A percentile compares a stretch with the other conserved stretches of the same genome.
Conservation (phyloP, 92 coral and sea anemone genomes). For the Micromussa lordhowensis region DNA sequence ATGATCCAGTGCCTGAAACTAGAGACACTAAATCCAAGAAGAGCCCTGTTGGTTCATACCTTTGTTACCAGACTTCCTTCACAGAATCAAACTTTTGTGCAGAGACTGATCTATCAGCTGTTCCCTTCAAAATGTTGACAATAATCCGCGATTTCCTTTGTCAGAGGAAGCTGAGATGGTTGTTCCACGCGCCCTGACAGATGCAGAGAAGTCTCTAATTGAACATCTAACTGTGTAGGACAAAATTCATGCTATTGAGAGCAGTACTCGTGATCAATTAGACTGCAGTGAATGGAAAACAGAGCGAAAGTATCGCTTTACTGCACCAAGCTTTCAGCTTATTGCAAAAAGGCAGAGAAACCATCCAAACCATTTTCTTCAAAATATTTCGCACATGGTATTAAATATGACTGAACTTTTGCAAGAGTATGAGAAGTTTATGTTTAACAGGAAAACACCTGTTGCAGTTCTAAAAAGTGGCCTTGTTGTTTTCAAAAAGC, state of each 20-base stretch:
- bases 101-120: constrained; percentile 20
- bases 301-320: constrained; percentile 32
- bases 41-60: no score
- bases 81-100: no score
- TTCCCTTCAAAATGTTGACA: neutral
- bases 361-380: constrained; percentile 35
- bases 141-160: constrained; percentile 45
- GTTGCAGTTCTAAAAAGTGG: constrained; percentile 28
- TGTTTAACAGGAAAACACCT: constrained; percentile 39
- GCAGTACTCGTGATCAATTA: constrained; percentile 23
- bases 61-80: no score
- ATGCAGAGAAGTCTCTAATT: no score
- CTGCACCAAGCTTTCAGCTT: constrained; percentile 54
- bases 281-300: constrained; percentile 30
- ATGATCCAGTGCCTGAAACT: neutral
- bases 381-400: constrained; percentile 45
- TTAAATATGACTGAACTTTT: constrained; percentile 52
- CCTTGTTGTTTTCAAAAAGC: constrained; percentile 23
- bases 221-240: no score
- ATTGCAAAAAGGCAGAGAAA: no score
- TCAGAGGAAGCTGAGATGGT: constrained; percentile 8
- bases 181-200: constrained; percentile 22
- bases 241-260: no score
- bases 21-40: constrained; percentile 54
- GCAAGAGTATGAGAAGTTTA: constrained; percentile 34